Evolutionary conservation across 2,113 vertebrate genomes (phyloP).

Genomic region (Python bivittatus): DNA sequence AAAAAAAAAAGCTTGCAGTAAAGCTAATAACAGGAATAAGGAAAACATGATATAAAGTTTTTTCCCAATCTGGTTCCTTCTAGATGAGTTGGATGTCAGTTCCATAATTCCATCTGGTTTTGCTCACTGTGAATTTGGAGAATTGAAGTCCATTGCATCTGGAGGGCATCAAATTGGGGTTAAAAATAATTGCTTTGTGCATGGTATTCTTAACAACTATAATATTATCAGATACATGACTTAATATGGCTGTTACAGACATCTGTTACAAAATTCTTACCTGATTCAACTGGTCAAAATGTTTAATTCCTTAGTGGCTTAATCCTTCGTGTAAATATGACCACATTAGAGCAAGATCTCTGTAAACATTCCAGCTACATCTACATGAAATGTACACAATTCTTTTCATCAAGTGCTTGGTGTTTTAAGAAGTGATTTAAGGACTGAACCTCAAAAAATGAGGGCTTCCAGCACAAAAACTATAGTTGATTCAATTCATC

Average conservation of each 20-base stretch:
- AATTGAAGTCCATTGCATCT: background rate
- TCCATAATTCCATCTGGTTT: background rate
- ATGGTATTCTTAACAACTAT: background rate
- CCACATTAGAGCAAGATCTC: background rate
- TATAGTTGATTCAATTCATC: background rate
- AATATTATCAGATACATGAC: background rate
- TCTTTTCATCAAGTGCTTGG: background rate
- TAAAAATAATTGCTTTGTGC: constrained; percentile 2
- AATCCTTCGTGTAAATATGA: background rate
- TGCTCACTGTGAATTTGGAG: background rate
- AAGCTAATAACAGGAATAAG: background rate
- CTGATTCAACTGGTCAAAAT: background rate
- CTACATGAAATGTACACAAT: background rate
- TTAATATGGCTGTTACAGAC: background rate
- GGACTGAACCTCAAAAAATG: background rate
- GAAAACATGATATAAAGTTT: background rate
- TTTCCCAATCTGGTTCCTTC: background rate
- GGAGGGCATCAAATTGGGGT: background rate
- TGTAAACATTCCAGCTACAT: background rate
- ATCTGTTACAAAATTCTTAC: background rate
- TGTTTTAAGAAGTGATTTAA: background rate
- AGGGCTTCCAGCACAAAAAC: background rate
- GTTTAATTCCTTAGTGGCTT: background rate
- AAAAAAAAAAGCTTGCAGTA: background rate
- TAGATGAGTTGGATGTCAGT: background rate